phyloP scores from a whole-genome alignment of 30 jellyfish, hydroid and myxozoan genomes.

The Hydra vulgaris region DNA sequence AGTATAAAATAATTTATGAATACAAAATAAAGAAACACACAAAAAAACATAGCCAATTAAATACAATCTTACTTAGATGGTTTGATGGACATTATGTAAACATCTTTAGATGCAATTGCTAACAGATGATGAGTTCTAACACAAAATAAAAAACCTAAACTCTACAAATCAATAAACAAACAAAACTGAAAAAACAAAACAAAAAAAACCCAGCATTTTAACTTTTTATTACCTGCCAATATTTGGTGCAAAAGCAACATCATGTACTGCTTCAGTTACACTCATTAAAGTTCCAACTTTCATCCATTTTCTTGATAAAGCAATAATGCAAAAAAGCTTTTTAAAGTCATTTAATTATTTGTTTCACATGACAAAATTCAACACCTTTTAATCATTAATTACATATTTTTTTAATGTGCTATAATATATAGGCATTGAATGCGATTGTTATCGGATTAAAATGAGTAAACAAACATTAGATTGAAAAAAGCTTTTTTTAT shows the following conservation, averaged over 20 bases:
- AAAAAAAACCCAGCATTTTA: neutral
- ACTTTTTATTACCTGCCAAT: constrained; percentile 62
- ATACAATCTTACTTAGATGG: constrained; percentile 51
- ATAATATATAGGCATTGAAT: no score
- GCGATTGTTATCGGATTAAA: no score
- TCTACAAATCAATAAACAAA: neutral
- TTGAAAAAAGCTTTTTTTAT: no score
- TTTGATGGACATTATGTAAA: constrained; percentile 54
- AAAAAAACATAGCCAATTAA: neutral
- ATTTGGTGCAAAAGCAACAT: constrained; percentile 94
- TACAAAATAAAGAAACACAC: neutral
- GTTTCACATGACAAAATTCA: neutral
- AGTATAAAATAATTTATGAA: neutral
- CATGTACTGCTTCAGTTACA: constrained; percentile 91
- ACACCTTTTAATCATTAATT: neutral
- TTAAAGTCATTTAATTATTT: neutral
- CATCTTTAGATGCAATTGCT: constrained; percentile 93
- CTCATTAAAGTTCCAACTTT: constrained; percentile 50
- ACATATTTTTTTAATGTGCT: no score
- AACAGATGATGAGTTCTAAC: constrained; percentile 62
- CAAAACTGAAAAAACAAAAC: neutral
- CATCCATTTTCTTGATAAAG: constrained; percentile 52
- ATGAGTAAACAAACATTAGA: no score
- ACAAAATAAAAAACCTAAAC: neutral
- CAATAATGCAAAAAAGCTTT: neutral